A percentile compares a stretch with the other conserved stretches of the same genome.
Conservation (phyloP, 2,113 vertebrate species). For the Pelecanus crispus region DNA sequence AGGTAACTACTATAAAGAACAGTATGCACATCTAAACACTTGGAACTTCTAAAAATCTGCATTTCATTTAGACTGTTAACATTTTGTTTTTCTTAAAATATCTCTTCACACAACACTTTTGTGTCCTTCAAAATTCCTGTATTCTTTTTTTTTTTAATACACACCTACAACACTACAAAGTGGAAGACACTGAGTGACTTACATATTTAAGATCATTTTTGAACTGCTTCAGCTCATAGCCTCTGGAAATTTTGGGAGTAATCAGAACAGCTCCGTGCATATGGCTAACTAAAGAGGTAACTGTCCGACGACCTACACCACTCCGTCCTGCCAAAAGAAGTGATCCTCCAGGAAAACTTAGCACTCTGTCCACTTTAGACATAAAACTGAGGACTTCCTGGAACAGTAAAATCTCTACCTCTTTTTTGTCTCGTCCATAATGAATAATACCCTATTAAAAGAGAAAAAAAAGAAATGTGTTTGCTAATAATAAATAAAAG, state of each 20-base stretch:
- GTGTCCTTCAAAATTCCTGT: neutral
- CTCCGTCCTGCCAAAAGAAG: constrained; percentile 91
- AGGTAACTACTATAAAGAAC: neutral
- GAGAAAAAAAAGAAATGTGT: neutral
- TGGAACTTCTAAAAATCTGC: neutral
- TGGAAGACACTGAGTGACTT: constrained; percentile 3
- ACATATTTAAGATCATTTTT: constrained; percentile 91
- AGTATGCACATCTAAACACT: neutral
- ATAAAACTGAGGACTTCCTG: constrained; percentile 90
- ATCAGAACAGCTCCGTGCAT: constrained; percentile 88
- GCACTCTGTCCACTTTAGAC: constrained; percentile 87
- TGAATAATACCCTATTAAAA: constrained; percentile 84
- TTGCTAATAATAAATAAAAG: neutral
- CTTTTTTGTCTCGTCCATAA: constrained; percentile 90
- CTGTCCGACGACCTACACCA: constrained; percentile 90
- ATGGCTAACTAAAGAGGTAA: constrained; percentile 87
- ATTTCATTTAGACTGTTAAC: neutral
- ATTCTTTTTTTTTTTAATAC: neutral
- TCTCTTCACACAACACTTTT: neutral
- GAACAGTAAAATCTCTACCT: constrained; percentile 89
- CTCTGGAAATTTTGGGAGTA: constrained; percentile 89
- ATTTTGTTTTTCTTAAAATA: neutral
- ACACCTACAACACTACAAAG: neutral
- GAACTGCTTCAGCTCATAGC: constrained; percentile 92
- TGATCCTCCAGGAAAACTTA: constrained; percentile 90